Conservation (phyloP, 2,113 vertebrate species). For the Passerina amoena region DNA sequence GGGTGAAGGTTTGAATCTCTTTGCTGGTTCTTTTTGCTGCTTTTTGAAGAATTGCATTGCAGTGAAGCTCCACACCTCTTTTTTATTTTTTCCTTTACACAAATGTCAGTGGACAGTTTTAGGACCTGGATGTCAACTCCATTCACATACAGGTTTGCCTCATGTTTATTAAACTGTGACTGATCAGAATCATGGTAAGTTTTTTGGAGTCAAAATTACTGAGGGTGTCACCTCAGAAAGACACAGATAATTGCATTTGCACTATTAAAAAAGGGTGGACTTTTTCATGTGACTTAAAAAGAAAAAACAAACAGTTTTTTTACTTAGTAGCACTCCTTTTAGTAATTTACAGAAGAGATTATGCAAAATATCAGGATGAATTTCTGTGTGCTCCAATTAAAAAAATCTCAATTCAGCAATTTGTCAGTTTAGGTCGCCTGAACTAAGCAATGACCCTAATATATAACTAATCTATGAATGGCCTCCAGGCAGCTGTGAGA, state of each 20-base stretch:
- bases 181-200: not conserved
- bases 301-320: not conserved
- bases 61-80: not conserved
- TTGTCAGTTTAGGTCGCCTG: not conserved
- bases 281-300: not conserved
- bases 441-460: not conserved
- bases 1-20: not conserved
- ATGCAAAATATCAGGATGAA: not conserved
- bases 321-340: not conserved
- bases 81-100: not conserved
- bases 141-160: not conserved
- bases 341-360: not conserved
- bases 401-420: not conserved
- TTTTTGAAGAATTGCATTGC: not conserved
- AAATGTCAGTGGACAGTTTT: slow-evolving; percentile 54
- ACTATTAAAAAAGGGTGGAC: not conserved
- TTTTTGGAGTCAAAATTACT: not conserved
- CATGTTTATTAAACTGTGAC: slow-evolving; percentile 18
- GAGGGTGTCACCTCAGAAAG: not conserved
- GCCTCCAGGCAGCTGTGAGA: not conserved
- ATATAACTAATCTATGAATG: not conserved
- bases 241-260: not conserved
- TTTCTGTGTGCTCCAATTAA: not conserved
- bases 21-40: not conserved
- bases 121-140: slow-evolving; percentile 45